A percentile compares a stretch with the other conserved stretches of the same genome.
Conservation (phyloP, 2,113 vertebrate genomes). For the Tyrannus savana region DNA sequence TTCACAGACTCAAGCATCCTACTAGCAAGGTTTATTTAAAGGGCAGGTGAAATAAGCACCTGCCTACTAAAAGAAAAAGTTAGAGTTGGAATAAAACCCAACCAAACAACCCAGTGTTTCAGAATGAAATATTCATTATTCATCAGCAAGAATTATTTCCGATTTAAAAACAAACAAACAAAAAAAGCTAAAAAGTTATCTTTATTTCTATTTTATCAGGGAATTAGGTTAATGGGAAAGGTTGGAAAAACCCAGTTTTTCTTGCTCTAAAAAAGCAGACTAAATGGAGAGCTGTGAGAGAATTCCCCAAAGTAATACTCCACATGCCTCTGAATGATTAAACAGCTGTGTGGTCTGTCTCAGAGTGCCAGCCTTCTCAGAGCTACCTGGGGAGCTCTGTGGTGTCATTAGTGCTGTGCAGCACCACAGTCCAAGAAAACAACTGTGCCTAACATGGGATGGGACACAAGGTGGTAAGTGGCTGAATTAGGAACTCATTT, state of each 20-base stretch:
- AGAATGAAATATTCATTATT: background rate
- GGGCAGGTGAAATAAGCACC: slow-evolving; percentile 51
- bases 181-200: background rate
- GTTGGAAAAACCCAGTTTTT: background rate
- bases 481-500: background rate
- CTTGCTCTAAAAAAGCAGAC: background rate
- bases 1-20: background rate
- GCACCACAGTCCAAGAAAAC: background rate
- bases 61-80: background rate
- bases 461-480: background rate
- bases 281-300: background rate
- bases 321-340: background rate
- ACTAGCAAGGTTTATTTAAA: slow-evolving; percentile 33
- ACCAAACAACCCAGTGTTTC: background rate
- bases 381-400: background rate
- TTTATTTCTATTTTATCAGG: background rate
- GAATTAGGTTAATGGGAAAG: background rate
- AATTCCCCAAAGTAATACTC: background rate
- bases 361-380: background rate
- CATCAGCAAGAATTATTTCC: background rate
- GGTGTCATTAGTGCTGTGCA: background rate
- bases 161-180: background rate
- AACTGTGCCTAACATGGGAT: background rate
- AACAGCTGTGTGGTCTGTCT: background rate
- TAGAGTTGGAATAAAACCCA: background rate